Conservation (phyloP, 2,888 invertebrate species). For the Epistrophe grossulariae region DNA sequence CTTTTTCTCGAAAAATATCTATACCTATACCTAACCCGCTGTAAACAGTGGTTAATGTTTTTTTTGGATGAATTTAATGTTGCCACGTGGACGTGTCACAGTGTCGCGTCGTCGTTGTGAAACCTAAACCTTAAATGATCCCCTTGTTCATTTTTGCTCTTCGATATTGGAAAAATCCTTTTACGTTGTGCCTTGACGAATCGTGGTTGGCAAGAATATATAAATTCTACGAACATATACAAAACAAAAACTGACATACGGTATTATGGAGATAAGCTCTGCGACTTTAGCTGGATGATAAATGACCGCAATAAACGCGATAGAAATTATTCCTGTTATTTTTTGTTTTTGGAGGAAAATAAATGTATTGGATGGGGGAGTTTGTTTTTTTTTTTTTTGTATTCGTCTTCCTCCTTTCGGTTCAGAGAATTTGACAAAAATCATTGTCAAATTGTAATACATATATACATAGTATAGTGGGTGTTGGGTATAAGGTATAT, state of each 20-base stretch:
- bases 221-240: background rate
- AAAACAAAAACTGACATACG: constrained; percentile 71
- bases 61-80: constrained; percentile 65
- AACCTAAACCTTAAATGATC: constrained; percentile 44
- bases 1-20: background rate
- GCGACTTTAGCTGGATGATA: constrained; percentile 70
- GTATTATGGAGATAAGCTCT: constrained; percentile 75
- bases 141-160: constrained; percentile 67
- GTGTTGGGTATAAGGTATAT: background rate
- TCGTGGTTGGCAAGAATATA: constrained; percentile 27
- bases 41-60: constrained; percentile 33
- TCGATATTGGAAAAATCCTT: constrained; percentile 68
- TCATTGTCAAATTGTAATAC: constrained; percentile 12
- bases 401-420: background rate
- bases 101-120: background rate
- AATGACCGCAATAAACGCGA: constrained; percentile 76
- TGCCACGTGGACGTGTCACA: constrained; percentile 63
- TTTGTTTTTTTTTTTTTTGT: background rate
- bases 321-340: constrained; percentile 57
- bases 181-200: constrained; percentile 69
- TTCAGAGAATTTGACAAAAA: constrained; percentile 35
- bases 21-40: background rate
- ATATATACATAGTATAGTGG: background rate
- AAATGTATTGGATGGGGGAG: background rate
- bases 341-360: background rate